Base-by-base conservation (phyloP, 1,140 invertebrate genomes). In the Metopolophium dirhodum region DNA sequence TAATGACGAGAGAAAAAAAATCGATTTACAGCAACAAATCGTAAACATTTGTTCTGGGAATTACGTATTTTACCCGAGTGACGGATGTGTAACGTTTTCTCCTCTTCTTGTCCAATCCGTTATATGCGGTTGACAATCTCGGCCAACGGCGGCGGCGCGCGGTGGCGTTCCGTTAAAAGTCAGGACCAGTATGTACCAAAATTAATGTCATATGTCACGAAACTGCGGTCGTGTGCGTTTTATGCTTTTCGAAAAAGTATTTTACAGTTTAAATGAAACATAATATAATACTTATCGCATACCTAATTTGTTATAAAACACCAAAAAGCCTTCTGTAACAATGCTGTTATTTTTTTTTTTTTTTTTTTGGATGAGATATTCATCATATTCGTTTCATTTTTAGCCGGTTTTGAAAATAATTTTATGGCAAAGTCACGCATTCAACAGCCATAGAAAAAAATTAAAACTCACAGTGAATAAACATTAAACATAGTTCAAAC, bases 51-150 rank as follows among this genome's bases (percentile, higher is more conserved):
- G 61, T 77, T 77, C 61, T 77, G 30, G 30, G 61, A 77, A 77
- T 77, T 77, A 77, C 61, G 61, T 77, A 77, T 77, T 77, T 77
- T 77, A 77, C 14, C 14, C 0, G 61, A 77, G 30, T 77, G 61
- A 77, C 30, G 61, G 61, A 77, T 77, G 61, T 77, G n/a, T n/a
- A n/a, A 77, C 61, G n/a, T 77, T 77, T 77, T 77, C 61, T 77
- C 14, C 14, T 77, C 61, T 77, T 77, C 61, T 77, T 77, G 61
- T 77, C 30, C 61, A 77, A 77, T 77, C 61, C n/a, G 14, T 77
- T 77, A 11, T 35, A n/a, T 77, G 61, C 61, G 61, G 61, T 77
- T 77, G 61, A 35, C n/a, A 77, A 77, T 77, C n/a, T 77, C n/a
- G 61, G 61, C 61, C 61, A 77, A 77, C 14, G 14, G 11, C 30